phyloP scores from a whole-genome alignment of 1,140 invertebrate species.

The Drosophila bocqueti region DNA sequence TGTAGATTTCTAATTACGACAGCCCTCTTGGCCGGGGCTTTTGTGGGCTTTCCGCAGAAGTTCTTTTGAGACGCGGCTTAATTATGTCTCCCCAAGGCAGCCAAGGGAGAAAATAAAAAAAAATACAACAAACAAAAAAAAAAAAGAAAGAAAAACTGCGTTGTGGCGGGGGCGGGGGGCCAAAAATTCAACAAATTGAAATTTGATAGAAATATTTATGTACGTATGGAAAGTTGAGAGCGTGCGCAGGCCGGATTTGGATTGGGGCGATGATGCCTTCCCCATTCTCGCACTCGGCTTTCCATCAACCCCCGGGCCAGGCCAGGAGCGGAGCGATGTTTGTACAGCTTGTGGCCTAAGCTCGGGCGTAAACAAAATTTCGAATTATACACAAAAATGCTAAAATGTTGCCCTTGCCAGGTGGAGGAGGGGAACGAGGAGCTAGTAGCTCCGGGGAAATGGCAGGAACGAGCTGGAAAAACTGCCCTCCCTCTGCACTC shows the following conservation, averaged over 20 bases:
- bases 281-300: background rate
- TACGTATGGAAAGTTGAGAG: conserved; percentile 19
- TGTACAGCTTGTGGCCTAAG: conserved; percentile 58
- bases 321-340: conserved; percentile 6
- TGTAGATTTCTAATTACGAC: conserved; percentile 76
- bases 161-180: background rate
- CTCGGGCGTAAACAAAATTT: conserved; percentile 77
- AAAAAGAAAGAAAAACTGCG: background rate
- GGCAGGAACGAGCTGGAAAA: background rate
- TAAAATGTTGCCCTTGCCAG: conserved; percentile 43
- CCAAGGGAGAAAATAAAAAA: conserved; percentile 2
- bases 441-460: conserved; percentile 15
- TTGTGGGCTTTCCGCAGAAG: conserved; percentile 67
- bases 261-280: conserved; percentile 20
- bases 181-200: conserved; percentile 77
- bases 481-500: background rate
- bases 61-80: conserved; percentile 69
- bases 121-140: background rate
- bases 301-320: conserved; percentile 3
- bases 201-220: conserved; percentile 81
- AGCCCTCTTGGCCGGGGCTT: conserved; percentile 49
- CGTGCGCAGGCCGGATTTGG: conserved; percentile 47
- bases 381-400: conserved; percentile 61
- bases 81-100: conserved; percentile 68
- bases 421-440: conserved; percentile 12